A percentile compares a stretch with the other conserved stretches of the same genome.
Evolutionary conservation across 2,113 vertebrate species (phyloP).

Genomic region (Prietella phreatophila): DNA sequence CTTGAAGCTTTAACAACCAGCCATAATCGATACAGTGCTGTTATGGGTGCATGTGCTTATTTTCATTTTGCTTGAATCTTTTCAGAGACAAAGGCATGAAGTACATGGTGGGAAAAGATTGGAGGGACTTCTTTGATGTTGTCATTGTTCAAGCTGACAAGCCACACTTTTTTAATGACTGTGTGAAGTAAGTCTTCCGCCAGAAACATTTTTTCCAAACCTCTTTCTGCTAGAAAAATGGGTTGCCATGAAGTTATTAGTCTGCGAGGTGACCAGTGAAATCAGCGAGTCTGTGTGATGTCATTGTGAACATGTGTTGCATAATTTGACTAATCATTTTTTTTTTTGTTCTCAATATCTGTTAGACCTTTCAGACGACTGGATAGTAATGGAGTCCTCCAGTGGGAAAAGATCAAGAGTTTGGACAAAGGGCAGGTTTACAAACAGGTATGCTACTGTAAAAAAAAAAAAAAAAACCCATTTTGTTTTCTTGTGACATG

Average conservation of each 20-base stretch:
- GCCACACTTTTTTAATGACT: constrained; percentile 84
- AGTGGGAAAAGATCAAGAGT: constrained; percentile 78
- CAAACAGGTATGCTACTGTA: constrained; percentile 72
- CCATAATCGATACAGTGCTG: not conserved
- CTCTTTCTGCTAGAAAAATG: not conserved
- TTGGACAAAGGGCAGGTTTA: constrained; percentile 82
- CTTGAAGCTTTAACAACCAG: not conserved
- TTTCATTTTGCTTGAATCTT: not conserved
- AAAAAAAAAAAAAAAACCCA: not conserved
- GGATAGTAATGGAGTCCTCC: constrained; percentile 77
- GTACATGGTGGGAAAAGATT: constrained; percentile 81
- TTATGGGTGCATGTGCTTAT: not conserved
- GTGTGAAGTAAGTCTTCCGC: constrained; percentile 74
- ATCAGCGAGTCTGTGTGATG: not conserved
- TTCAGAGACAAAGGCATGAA: constrained; percentile 82
- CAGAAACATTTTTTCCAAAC: not conserved
- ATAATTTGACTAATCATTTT: not conserved
- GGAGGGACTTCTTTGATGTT: constrained; percentile 82
- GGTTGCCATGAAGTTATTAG: not conserved
- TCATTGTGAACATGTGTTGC: not conserved
- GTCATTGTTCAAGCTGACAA: constrained; percentile 84
- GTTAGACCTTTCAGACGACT: constrained; percentile 78
- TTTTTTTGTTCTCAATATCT: constrained; percentile 4
- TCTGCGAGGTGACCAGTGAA: not conserved
- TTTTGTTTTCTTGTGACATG: not conserved